Evolutionary conservation across 1,140 invertebrate genomes (phyloP).

Genomic region (Drosophila baimaii): DNA sequence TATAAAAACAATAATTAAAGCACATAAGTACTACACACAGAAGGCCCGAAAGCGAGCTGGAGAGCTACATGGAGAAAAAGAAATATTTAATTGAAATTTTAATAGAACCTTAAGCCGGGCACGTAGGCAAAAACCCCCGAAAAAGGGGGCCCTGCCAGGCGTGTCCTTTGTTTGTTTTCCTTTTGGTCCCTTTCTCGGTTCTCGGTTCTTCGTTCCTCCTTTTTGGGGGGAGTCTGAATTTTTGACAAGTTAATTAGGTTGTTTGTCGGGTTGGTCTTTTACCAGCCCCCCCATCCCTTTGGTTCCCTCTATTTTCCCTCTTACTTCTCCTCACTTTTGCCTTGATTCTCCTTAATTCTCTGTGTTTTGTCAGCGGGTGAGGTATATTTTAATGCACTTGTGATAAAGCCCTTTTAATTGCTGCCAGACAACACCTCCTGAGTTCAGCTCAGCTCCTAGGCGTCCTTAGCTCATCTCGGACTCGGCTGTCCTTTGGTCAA

Average conservation of each 20-base stretch:
- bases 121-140: conserved; percentile 44
- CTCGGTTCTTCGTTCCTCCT: conserved; percentile 29
- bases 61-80: conserved; percentile 1
- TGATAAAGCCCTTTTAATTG: conserved; percentile 67
- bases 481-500: conserved; percentile 19
- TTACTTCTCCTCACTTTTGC: background rate
- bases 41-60: conserved; percentile 7
- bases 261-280: conserved; percentile 48
- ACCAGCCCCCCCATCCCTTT: background rate
- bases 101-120: conserved; percentile 69
- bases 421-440: conserved; percentile 46
- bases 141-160: conserved; percentile 16
- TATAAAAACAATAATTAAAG: conserved; percentile 67
- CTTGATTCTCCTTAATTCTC: background rate
- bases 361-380: conserved; percentile 4
- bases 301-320: conserved; percentile 4
- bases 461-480: conserved; percentile 11
- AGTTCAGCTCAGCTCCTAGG: background rate
- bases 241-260: conserved; percentile 78
- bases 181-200: conserved; percentile 32
- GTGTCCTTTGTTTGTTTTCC: conserved; percentile 21
- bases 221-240: conserved; percentile 50
- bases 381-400: conserved; percentile 68
- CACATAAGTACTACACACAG: conserved; percentile 39
- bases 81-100: conserved; percentile 76